Percentiles rank a stretch among this genome's conserved stretches.
Evolutionary conservation across 2,113 vertebrate genomes (phyloP).

Genomic region (Onychorhynchus coronatus): DNA sequence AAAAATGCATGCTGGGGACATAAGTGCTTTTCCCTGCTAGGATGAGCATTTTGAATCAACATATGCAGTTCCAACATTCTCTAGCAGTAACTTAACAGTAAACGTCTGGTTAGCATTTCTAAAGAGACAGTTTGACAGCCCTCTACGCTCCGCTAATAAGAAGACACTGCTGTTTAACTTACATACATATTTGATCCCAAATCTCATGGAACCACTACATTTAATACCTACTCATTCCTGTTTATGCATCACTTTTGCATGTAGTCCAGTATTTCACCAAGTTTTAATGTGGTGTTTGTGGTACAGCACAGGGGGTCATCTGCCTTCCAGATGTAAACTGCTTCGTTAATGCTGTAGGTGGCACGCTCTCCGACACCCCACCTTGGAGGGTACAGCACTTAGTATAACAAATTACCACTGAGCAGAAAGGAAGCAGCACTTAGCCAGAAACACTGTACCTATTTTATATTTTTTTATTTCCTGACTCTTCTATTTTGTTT

Average conservation of each 20-base stretch:
- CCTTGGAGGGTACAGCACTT: not conserved
- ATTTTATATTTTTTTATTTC: not conserved
- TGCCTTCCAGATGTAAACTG: not conserved
- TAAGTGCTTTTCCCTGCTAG: slow-evolving; percentile 21
- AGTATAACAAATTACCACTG: not conserved
- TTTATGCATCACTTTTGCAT: not conserved
- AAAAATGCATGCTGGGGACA: not conserved
- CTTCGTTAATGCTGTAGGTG: not conserved
- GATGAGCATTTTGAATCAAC: slow-evolving; percentile 45
- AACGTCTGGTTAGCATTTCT: slow-evolving; percentile 48
- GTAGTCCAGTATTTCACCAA: not conserved
- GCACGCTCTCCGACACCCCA: not conserved
- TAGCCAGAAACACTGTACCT: not conserved
- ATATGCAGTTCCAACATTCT: slow-evolving; percentile 14
- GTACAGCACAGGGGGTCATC: not conserved
- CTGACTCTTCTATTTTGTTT: not conserved
- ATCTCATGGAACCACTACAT: not conserved
- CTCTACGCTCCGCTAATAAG: not conserved
- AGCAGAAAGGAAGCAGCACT: slow-evolving; percentile 14
- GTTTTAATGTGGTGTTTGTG: not conserved
- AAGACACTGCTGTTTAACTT: slow-evolving; percentile 10
- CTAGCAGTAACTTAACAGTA: slow-evolving; percentile 26
- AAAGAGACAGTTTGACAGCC: slow-evolving; percentile 37
- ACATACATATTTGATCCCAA: not conserved
- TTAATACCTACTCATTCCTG: not conserved